A percentile compares a stretch with the other conserved stretches of the same genome.
phyloP scores from a whole-genome alignment of 2,113 vertebrate genomes.

The Rhombomys opimus region DNA sequence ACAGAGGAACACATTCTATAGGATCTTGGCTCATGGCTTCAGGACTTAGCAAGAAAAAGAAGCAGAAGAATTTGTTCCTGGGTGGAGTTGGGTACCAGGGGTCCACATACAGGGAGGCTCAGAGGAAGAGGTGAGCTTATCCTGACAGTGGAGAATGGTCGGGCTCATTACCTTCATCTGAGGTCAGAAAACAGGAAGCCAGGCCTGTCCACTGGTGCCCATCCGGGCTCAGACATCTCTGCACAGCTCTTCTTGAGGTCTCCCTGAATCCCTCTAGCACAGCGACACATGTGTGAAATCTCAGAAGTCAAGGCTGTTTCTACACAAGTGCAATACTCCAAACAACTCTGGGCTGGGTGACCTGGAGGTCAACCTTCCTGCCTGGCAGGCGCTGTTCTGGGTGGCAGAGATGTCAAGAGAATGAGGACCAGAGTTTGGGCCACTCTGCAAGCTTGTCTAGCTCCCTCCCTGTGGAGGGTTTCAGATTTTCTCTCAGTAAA shows the following conservation, averaged over 20 bases:
- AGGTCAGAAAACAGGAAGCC: neutral
- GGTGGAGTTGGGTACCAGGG: neutral
- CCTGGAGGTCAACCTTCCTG: neutral
- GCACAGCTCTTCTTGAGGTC: neutral
- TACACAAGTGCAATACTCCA: neutral
- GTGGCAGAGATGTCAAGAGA: neutral
- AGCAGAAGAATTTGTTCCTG: neutral
- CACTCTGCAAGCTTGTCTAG: neutral
- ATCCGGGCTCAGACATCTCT: neutral
- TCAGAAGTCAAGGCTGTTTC: neutral
- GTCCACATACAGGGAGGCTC: neutral
- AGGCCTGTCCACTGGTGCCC: neutral
- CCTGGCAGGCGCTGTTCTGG: neutral
- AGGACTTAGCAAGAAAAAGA: neutral
- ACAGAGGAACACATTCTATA: neutral
- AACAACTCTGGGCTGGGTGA: neutral
- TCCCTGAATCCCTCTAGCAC: neutral
- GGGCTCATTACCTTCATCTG: neutral
- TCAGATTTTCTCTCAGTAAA: conserved; percentile 78
- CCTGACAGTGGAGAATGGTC: neutral
- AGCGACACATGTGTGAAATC: neutral
- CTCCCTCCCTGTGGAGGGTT: conserved; percentile 69
- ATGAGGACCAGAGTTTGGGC: neutral
- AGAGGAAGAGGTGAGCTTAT: neutral
- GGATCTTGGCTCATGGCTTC: neutral